These are phyloP conservation scores for Machimus atricapillus DNA, from an alignment of 2,888 invertebrate genomes.

Conservation along the genomic window DNA sequence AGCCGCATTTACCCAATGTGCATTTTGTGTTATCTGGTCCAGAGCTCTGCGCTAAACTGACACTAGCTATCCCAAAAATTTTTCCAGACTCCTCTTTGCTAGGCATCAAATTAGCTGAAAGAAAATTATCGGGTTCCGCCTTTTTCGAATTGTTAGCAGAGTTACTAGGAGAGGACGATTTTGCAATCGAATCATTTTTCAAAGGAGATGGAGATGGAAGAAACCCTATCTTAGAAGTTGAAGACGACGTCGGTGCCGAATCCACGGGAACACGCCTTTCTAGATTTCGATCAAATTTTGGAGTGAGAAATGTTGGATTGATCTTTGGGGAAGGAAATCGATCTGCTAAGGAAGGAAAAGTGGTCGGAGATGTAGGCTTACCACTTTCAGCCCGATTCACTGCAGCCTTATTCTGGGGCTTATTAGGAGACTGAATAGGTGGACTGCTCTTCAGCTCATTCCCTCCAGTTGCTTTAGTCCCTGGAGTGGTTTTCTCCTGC, in stretches of 20 bases:
- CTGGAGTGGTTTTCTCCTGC: background rate
- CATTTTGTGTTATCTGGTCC: conserved; percentile 63
- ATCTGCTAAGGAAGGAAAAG: conserved; percentile 58
- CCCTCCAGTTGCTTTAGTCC: background rate
- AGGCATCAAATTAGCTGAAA: conserved; percentile 61
- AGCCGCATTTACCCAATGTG: conserved; percentile 62
- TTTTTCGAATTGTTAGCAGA: conserved; percentile 47
- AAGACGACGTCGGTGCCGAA: conserved; percentile 35
- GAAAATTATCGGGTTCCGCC: conserved; percentile 54
- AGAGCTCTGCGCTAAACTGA: conserved; percentile 62
- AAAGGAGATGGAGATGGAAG: conserved; percentile 54
- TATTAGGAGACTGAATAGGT: conserved; percentile 40
- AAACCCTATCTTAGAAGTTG: conserved; percentile 5
- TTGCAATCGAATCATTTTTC: conserved; percentile 50
- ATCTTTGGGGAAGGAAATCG: conserved; percentile 62
- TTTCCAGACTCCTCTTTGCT: conserved; percentile 63
- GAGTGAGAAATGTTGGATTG: conserved; percentile 61
- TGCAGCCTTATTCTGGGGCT: conserved; percentile 39
- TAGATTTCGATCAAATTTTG: conserved; percentile 58
- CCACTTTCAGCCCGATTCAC: conserved; percentile 52
- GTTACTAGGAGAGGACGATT: conserved; percentile 34
- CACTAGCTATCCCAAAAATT: conserved; percentile 63
- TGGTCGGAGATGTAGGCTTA: conserved; percentile 55
- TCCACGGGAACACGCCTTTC: conserved; percentile 48
- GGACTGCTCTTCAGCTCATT: background rate